A percentile compares a stretch with the other conserved stretches of the same genome.
phyloP scores from a whole-genome alignment of 2,797 vertebrate species.

The Eutrigla gurnardus region DNA sequence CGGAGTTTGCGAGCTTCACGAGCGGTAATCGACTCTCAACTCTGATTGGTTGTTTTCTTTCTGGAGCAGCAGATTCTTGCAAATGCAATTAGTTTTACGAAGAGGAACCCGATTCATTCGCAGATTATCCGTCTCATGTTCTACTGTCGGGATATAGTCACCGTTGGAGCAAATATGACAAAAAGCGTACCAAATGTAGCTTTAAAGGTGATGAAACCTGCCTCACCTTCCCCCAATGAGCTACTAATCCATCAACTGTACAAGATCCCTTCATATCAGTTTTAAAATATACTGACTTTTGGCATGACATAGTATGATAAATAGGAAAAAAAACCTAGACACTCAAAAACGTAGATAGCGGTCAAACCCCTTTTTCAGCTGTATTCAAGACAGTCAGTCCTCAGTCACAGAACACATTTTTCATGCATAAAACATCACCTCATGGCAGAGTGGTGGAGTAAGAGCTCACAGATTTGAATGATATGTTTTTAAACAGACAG shows the following conservation, averaged over 20 bases:
- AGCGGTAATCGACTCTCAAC: too few relatives aligned
- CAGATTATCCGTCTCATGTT: too few relatives aligned
- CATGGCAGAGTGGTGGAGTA: background rate
- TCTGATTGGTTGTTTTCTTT: too few relatives aligned
- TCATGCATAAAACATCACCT: constrained; percentile 7
- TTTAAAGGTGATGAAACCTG: constrained; percentile 3
- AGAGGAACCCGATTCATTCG: too few relatives aligned
- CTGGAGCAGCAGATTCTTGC: too few relatives aligned
- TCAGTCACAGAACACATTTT: constrained; percentile 10
- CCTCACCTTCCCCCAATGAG: background rate
- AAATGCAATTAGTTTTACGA: too few relatives aligned
- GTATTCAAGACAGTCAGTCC: background rate
- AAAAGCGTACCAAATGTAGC: too few relatives aligned
- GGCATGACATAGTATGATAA: background rate
- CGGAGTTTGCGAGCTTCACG: too few relatives aligned
- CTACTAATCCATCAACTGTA: background rate
- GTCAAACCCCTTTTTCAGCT: background rate
- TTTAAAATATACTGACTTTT: background rate
- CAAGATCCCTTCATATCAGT: background rate
- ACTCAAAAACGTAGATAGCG: background rate
- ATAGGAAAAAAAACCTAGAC: background rate
- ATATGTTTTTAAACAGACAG: constrained; percentile 55
- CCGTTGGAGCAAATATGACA: too few relatives aligned
- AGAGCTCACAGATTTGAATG: constrained; percentile 37
- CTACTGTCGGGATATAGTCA: too few relatives aligned